Base-by-base conservation (phyloP, 2,797 vertebrate genomes). In the Esox masquinongy region DNA sequence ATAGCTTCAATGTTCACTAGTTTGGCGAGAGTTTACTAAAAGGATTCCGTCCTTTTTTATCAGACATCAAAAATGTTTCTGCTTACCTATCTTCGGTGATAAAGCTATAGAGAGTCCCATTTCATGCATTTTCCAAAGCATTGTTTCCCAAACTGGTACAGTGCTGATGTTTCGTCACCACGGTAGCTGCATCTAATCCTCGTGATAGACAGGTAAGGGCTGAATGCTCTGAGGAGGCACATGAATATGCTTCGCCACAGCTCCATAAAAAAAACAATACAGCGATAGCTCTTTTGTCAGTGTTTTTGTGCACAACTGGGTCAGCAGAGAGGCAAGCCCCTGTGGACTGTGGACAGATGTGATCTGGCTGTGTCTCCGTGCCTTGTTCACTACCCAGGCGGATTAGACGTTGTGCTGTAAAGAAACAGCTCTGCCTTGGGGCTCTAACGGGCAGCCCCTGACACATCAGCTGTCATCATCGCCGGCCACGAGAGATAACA, bases 301-400 rank as follows among this genome's bases (percentile, higher is more conserved):
- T 22, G 7, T 51, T 50, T 70, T 47, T 29, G 15, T 87, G 87
- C 85, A 89, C 85, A 90, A 86, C 83, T 89, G 85, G 89, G 89
- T 91, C 88, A 88, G 78, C 70, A 86, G 83, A 89, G 85, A 85
- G 88, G 85, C 81, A 77, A 86, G 78, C 77, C 84, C 80, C 82
- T 26, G 80, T 89, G 83, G 87, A 89, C 86, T 11, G 61, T 72
- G 82, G 82, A 89, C 87, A 88, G 87, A 91, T 89, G 86, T 78
- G 86, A 85, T 89, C 82, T 80, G 80, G 22, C 83, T 81, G 74
- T 71, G 79, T 80, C 81, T 87, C 61, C 11, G 22, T 66, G 12
- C 26, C 24, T 51, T 19, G 17, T 49, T 71, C 61, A 29, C 61
- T 19, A 22, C 64, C 39, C 75, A 73, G 72, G 71, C 76, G 31